phyloP scores from a whole-genome alignment of 2,113 vertebrate species.

The Syrrhaptes paradoxus region DNA sequence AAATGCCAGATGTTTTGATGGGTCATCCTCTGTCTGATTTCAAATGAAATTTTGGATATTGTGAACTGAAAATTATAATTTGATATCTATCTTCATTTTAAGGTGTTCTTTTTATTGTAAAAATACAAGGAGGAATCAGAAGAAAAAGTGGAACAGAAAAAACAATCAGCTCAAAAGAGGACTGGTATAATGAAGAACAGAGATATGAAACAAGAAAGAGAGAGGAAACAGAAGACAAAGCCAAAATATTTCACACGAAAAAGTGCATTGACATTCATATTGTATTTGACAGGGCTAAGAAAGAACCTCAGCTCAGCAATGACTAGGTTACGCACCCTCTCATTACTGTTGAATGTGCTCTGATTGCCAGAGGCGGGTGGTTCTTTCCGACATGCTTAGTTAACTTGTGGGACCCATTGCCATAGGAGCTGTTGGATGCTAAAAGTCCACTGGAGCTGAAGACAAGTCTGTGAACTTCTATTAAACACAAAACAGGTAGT shows the following conservation, averaged over 20 bases:
- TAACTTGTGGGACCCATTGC: not conserved
- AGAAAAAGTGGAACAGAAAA: not conserved
- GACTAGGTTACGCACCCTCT: not conserved
- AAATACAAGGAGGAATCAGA: not conserved
- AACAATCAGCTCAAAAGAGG: not conserved
- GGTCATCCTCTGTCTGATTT: not conserved
- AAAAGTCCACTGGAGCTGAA: not conserved
- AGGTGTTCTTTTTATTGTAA: not conserved
- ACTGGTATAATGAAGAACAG: not conserved
- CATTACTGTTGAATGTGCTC: accelerated
- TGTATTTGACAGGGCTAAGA: not conserved
- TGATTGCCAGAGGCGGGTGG: not conserved
- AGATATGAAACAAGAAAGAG: not conserved
- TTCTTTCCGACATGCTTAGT: not conserved
- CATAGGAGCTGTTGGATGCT: not conserved
- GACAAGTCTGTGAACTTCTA: not conserved
- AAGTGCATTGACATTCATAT: not conserved
- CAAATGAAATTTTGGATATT: not conserved
- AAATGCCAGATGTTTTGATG: not conserved
- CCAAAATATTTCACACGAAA: not conserved
- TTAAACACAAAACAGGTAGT: not conserved
- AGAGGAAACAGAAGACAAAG: not conserved
- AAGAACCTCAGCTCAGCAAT: not conserved
- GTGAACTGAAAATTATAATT: not conserved
- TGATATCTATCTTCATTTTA: not conserved